Evolutionary conservation across 1,140 invertebrate species (phyloP), one percentile per base, ranked within the genome.

Genomic region (Rhyacophila brunnea): DNA sequence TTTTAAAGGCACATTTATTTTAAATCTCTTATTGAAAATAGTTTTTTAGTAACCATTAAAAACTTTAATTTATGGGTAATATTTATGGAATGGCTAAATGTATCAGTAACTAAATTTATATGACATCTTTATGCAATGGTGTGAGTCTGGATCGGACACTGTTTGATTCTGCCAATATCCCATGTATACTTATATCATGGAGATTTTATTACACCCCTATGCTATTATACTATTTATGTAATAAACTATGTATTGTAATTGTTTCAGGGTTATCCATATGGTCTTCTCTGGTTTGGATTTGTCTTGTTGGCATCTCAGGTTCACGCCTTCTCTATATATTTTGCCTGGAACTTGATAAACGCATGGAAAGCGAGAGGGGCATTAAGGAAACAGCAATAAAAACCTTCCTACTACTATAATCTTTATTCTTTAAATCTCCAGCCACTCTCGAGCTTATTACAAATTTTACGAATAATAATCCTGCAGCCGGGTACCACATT

Each of bases 281-380:
- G 92, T 20, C 75, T 98, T 14, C 79, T 98, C 53, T 98, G 95
- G 95, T 96, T 95, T 73, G 89, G 87, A 43, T 98, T 97, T 77
- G 87, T 97, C 46, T 73, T 93, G 14, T 71, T 94, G 1, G 92
- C 92, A 13, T 81, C 92, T 19, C 95, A 98, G 81, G 86, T 98
- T 42, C 96, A 98, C 74, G 80, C 83, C 20, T 95, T 97, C 74
- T 91, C 93, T 43, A 72, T 97, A 9, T 91, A 90, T 71, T 98
- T 97, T 78, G 87, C 92, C 1, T 88, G 85, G 75, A 92, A 92
- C 72, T 81, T 98, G 36, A 78, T 95, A 36, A 83, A 83, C 55
- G 91, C 92, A 17, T 98, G 95, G 96, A 88, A 87, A 75, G 81
- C 88, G 7, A 77, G 90, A 71, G 86, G 88, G 49, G 72, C 81